Evolutionary conservation across 2,888 invertebrate species (phyloP).

Genomic region (Caenorhabditis japonica): DNA sequence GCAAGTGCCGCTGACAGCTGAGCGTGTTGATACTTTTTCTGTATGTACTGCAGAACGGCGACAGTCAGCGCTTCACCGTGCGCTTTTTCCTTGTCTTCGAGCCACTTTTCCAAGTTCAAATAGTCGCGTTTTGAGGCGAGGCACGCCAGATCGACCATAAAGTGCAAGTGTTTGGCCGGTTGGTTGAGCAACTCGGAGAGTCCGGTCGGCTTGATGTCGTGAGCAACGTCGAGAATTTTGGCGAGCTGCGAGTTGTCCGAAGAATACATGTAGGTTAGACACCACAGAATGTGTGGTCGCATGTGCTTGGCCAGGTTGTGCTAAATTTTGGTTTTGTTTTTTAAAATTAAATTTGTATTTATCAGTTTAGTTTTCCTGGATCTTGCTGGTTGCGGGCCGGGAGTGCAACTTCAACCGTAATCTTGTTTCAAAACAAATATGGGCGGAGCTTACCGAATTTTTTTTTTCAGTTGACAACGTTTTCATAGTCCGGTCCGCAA

Average conservation of each 20-base stretch:
- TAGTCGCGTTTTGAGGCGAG: slow-evolving; percentile 96
- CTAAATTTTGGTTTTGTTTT: slow-evolving; percentile 9
- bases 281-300: slow-evolving; percentile 95
- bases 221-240: slow-evolving; percentile 86
- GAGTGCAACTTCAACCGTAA: no score
- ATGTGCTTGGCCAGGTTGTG: slow-evolving; percentile 69
- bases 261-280: slow-evolving; percentile 95
- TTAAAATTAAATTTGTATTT: no score
- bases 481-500: no score
- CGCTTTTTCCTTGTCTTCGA: slow-evolving; percentile 94
- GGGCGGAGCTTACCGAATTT: no score
- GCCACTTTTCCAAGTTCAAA: slow-evolving; percentile 97
- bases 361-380: no score
- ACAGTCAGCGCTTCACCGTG: slow-evolving; percentile 82
- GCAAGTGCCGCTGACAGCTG: slow-evolving; percentile 19
- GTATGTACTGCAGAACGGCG: slow-evolving; percentile 59
- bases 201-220: slow-evolving; percentile 80
- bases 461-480: no score
- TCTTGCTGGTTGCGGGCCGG: no score
- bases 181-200: slow-evolving; percentile 91
- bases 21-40: slow-evolving; percentile 35
- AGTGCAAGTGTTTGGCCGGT: slow-evolving; percentile 85
- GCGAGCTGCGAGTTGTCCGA: slow-evolving; percentile 84
- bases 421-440: no score
- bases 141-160: slow-evolving; percentile 97